A percentile compares a stretch with the other conserved stretches of the same genome.
Conservation (phyloP, 2,888 invertebrate species). For the Sminthurinus aureus region DNA sequence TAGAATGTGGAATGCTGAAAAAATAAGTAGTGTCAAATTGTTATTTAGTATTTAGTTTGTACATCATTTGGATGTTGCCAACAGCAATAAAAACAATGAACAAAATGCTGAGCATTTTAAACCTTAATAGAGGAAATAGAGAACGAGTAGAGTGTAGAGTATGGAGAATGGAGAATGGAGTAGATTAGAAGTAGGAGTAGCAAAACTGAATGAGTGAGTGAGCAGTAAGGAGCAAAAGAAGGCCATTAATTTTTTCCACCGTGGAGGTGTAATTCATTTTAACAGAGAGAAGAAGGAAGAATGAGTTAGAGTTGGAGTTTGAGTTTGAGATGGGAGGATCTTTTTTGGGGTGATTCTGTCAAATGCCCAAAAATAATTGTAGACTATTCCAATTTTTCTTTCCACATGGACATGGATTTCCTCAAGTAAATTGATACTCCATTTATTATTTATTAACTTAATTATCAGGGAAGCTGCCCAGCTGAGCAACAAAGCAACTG, state of each 20-base stretch:
- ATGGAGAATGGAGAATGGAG: not conserved
- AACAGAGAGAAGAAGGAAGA: not conserved
- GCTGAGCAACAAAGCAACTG: no score
- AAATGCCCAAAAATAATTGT: conserved; percentile 18
- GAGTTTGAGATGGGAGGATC: conserved; percentile 21
- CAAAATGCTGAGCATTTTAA: not conserved
- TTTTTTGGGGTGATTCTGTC: not conserved
- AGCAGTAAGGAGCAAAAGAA: not conserved
- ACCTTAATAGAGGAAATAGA: not conserved
- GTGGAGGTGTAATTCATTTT: conserved; percentile 9
- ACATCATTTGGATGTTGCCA: not conserved
- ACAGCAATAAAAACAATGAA: no score
- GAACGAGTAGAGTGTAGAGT: not conserved
- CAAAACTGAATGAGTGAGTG: not conserved
- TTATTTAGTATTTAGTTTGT: not conserved
- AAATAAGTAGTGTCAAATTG: no score
- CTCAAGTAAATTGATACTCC: conserved; percentile 19
- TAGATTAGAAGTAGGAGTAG: not conserved
- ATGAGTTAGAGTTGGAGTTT: not conserved
- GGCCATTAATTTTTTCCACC: conserved; percentile 18
- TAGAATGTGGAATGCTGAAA: no score
- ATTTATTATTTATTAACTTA: conserved; percentile 2
- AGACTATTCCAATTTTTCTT: conserved; percentile 16
- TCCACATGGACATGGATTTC: conserved; percentile 14
- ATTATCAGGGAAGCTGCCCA: not conserved